These are phyloP conservation scores for Sebastes trivittatus DNA, from an alignment of 2,797 vertebrate species.

Conservation along the genomic window DNA sequence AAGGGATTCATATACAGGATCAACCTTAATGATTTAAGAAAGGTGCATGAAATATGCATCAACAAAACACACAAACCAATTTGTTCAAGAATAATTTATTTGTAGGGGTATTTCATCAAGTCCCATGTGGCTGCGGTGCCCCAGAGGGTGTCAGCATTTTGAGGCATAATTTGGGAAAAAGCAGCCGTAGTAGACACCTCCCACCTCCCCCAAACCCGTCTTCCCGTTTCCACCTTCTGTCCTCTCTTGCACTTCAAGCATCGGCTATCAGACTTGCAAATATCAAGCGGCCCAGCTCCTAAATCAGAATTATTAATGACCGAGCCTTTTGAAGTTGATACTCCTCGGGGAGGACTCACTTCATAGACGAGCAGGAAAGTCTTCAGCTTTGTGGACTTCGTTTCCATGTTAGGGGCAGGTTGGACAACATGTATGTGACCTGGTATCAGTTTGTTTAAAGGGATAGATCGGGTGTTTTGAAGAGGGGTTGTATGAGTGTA, in stretches of 20 bases:
- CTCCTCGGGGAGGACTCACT: conserved; percentile 6
- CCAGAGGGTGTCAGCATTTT: conserved; percentile 61
- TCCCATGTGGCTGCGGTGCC: conserved; percentile 29
- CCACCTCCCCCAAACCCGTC: conserved; percentile 8
- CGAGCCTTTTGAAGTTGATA: conserved; percentile 56
- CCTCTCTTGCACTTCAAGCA: conserved; percentile 32
- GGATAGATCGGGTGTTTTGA: neutral
- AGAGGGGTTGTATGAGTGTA: neutral
- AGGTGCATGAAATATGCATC: conserved; percentile 53
- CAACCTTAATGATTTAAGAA: conserved; percentile 21
- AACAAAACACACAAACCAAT: conserved; percentile 45
- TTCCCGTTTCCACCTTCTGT: conserved; percentile 29
- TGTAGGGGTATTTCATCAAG: conserved; percentile 22
- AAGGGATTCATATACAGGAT: conserved; percentile 17
- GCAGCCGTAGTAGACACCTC: conserved; percentile 13
- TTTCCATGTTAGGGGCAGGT: neutral
- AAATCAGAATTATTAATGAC: conserved; percentile 75
- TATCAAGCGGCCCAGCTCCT: conserved; percentile 39
- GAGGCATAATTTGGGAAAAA: conserved; percentile 46
- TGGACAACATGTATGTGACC: neutral
- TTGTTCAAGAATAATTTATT: conserved; percentile 59
- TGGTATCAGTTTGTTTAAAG: neutral
- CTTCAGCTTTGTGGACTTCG: neutral
- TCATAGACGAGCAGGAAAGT: conserved; percentile 10
- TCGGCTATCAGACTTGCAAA: conserved; percentile 72